Conservation (phyloP, 2,113 vertebrate genomes). For the Falco punctatus region DNA sequence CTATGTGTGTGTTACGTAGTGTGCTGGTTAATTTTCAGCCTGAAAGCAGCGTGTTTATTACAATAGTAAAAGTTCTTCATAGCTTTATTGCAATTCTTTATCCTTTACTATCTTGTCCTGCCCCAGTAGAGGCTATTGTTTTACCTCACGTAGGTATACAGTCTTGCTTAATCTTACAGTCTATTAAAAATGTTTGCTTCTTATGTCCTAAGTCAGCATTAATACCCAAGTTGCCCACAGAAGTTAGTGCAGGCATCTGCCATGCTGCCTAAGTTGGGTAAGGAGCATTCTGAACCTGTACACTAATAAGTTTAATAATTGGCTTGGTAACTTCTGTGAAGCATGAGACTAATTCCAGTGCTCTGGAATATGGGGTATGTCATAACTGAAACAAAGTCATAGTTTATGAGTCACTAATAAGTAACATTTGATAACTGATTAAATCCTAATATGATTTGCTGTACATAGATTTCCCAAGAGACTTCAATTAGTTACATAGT, state of each 20-base stretch:
- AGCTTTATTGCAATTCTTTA: background rate
- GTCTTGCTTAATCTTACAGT: background rate
- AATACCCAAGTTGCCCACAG: background rate
- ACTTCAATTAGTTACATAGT: background rate
- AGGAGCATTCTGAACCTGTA: background rate
- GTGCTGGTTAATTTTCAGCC: background rate
- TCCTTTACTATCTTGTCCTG: background rate
- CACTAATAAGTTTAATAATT: background rate
- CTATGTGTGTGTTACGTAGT: background rate
- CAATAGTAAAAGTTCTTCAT: background rate
- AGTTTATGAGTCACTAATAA: background rate
- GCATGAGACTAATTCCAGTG: conserved; percentile 14
- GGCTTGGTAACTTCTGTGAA: conserved; percentile 48
- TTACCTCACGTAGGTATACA: background rate
- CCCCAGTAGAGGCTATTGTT: background rate
- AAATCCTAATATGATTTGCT: background rate
- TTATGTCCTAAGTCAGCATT: background rate
- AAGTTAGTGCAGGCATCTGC: background rate
- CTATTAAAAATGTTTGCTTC: background rate
- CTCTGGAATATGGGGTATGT: conserved; percentile 5
- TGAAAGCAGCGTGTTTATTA: background rate
- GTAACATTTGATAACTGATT: conserved; percentile 5
- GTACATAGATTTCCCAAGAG: background rate
- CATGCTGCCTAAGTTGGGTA: background rate
- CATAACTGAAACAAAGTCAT: conserved; percentile 8